These are phyloP conservation scores for Verasper variegatus DNA, from an alignment of 2,113 vertebrate species.

Conservation along the genomic window DNA sequence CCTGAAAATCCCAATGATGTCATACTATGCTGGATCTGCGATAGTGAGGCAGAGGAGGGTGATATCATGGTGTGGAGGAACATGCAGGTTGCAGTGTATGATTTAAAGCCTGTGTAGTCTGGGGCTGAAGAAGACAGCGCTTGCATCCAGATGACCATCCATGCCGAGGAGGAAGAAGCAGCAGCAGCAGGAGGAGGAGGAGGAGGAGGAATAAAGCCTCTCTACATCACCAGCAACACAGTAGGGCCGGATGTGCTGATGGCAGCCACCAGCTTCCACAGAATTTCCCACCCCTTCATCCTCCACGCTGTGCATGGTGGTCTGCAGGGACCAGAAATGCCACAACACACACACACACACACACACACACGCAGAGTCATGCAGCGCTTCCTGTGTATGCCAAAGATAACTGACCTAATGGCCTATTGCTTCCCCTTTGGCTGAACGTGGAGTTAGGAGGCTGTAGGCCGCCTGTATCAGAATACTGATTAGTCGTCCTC, in stretches of 20 bases:
- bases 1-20: slow-evolving; percentile 79
- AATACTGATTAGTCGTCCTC: slow-evolving; percentile 67
- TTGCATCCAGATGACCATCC: slow-evolving; percentile 39
- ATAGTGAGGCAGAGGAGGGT: slow-evolving; percentile 24
- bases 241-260: slow-evolving; percentile 71
- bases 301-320: slow-evolving; percentile 50
- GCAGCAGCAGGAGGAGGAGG: slow-evolving; percentile 17
- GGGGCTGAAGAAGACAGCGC: not conserved
- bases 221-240: slow-evolving; percentile 41
- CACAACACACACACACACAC: slow-evolving; percentile 31
- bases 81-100: not conserved
- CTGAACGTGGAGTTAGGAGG: slow-evolving; percentile 58
- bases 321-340: slow-evolving; percentile 68
- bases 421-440: slow-evolving; percentile 65
- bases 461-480: slow-evolving; percentile 51
- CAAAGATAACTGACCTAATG: slow-evolving; percentile 79
- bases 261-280: slow-evolving; percentile 70
- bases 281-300: slow-evolving; percentile 64
- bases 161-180: slow-evolving; percentile 27
- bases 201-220: slow-evolving; percentile 49
- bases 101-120: not conserved
- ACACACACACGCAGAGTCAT: slow-evolving; percentile 23
- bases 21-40: slow-evolving; percentile 75
- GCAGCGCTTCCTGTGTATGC: slow-evolving; percentile 72
- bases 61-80: slow-evolving; percentile 41